phyloP scores from a whole-genome alignment of 2,888 invertebrate genomes.

The Calephelis perditalis region DNA sequence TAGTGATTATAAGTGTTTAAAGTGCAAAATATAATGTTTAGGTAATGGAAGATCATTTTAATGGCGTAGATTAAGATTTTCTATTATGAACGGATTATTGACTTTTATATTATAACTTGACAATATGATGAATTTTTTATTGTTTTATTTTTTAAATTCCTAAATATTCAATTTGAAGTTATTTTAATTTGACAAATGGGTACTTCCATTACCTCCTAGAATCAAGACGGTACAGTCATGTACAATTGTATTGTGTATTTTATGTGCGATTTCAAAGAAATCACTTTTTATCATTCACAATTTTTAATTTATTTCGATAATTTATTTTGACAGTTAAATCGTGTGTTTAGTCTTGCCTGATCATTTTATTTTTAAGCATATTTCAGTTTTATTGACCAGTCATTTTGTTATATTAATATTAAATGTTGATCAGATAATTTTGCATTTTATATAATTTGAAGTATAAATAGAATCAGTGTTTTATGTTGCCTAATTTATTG shows the following conservation, averaged over 20 bases:
- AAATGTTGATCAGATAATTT: constrained; percentile 17
- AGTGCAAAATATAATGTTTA: constrained; percentile 15
- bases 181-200: too few relatives aligned
- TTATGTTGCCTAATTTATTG: constrained; percentile 71
- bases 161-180: too few relatives aligned
- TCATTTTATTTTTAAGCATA: constrained; percentile 5
- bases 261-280: constrained; percentile 56
- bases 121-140: too few relatives aligned
- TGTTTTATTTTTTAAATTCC: too few relatives aligned
- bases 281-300: constrained; percentile 32
- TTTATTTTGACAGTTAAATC: constrained; percentile 33
- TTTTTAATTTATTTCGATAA: constrained; percentile 18
- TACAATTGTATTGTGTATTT: constrained; percentile 44
- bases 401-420: constrained; percentile 17
- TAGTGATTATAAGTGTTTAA: constrained; percentile 14
- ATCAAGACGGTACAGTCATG: constrained; percentile 37
- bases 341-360: constrained; percentile 63
- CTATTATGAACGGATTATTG: constrained; percentile 2
- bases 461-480: constrained; percentile 46
- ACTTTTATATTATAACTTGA: neutral
- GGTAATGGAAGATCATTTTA: constrained; percentile 11
- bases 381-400: constrained; percentile 11
- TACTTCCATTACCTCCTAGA: constrained; percentile 20
- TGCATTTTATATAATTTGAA: constrained; percentile 34
- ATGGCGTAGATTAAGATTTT: constrained; percentile 1